Percentiles rank a stretch among this genome's conserved stretches.
These are phyloP conservation scores for Campylorhamphus procurvoides DNA, from an alignment of 2,113 vertebrate genomes.

Conservation along the genomic window DNA sequence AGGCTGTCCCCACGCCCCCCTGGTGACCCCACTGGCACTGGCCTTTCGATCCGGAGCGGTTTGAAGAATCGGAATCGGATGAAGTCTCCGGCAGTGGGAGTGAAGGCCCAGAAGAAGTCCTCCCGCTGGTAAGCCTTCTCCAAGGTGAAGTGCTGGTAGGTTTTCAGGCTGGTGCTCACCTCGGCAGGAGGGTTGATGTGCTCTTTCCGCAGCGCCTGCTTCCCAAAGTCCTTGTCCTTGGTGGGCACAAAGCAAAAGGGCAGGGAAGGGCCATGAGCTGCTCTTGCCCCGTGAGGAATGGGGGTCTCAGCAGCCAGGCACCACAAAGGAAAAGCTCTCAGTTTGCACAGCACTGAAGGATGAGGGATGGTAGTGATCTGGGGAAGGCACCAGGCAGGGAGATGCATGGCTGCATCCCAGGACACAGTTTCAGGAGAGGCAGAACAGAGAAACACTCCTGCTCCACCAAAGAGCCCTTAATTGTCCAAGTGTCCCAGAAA, in stretches of 20 bases:
- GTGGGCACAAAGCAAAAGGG: not conserved
- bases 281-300: accelerated
- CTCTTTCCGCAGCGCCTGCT: constrained; percentile 92
- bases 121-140: constrained; percentile 97
- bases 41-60: constrained; percentile 92
- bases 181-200: constrained; percentile 95
- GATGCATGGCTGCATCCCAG: not conserved
- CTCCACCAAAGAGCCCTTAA: not conserved
- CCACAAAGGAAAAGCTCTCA: not conserved
- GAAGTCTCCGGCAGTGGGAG: constrained; percentile 92
- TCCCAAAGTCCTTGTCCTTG: constrained; percentile 97
- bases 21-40: not conserved
- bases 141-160: constrained; percentile 98
- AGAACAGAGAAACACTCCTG: not conserved
- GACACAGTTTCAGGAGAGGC: not conserved
- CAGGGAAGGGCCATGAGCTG: not conserved
- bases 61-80: constrained; percentile 97
- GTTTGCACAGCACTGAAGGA: not conserved
- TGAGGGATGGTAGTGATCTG: not conserved
- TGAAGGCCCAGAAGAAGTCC: constrained; percentile 99
- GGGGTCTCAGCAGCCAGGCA: not conserved
- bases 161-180: constrained; percentile 98
- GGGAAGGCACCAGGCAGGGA: not conserved
- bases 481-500: accelerated
- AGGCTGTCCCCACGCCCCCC: not conserved